These are phyloP conservation scores for Phylloscopus trochilus DNA, from an alignment of 2,113 vertebrate species.

Conservation along the genomic window DNA sequence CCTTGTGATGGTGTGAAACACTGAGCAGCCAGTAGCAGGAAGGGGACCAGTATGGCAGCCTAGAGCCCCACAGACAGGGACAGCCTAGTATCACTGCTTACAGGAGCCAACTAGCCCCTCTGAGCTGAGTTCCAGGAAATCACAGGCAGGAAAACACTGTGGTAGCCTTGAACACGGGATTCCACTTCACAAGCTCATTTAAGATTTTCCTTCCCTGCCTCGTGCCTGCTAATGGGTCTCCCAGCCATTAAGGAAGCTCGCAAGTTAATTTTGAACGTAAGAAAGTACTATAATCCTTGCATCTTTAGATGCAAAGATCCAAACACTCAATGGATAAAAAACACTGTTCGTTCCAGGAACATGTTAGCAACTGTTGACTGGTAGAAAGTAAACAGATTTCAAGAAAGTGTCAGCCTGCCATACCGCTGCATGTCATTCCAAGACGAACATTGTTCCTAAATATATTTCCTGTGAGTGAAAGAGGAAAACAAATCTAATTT, in stretches of 20 bases:
- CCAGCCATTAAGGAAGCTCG: background rate
- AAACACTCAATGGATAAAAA: background rate
- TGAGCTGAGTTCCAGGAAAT: background rate
- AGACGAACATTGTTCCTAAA: conserved; percentile 55
- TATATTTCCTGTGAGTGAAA: conserved; percentile 41
- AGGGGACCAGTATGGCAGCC: background rate
- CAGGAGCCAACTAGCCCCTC: background rate
- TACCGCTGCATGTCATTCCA: conserved; percentile 46
- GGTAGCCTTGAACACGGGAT: background rate
- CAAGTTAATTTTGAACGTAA: background rate
- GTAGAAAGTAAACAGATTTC: conserved; percentile 55
- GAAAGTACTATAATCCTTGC: background rate
- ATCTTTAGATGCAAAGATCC: background rate
- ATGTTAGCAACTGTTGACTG: conserved; percentile 47
- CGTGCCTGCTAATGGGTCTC: background rate
- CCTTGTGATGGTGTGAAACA: background rate
- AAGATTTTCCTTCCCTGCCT: background rate
- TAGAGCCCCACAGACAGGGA: fast-evolving
- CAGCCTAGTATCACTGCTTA: background rate
- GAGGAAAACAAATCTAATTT: conserved; percentile 57
- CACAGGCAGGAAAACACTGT: background rate
- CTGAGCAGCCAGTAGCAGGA: background rate
- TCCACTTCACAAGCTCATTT: background rate
- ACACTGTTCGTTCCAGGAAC: conserved; percentile 3
- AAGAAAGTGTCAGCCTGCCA: conserved; percentile 52